Conservation (phyloP, 2,797 vertebrate species). For the Artibeus jamaicensis region DNA sequence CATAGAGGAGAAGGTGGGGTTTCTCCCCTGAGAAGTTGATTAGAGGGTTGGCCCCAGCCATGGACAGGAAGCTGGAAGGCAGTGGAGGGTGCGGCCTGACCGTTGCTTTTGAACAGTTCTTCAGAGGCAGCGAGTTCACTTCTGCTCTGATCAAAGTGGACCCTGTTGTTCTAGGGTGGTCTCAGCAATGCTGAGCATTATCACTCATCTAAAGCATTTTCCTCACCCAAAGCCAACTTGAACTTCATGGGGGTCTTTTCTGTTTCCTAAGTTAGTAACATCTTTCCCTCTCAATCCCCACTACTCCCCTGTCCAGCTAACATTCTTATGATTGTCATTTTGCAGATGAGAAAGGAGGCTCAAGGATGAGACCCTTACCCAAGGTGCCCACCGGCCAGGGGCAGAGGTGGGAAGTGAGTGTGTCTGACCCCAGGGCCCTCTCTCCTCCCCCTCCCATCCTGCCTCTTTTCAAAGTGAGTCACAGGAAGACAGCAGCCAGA, state of each 20-base stretch:
- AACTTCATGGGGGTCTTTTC: not conserved
- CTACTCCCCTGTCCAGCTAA: rapidly evolving
- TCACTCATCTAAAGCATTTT: rapidly evolving
- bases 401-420: not conserved
- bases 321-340: rapidly evolving
- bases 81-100: rapidly evolving
- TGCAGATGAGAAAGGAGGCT: not conserved
- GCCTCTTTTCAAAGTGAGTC: not conserved
- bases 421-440: rapidly evolving
- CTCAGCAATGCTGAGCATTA: rapidly evolving
- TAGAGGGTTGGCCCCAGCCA: not conserved
- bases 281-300: not conserved
- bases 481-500: not conserved
- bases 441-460: not conserved
- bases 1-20: rapidly evolving
- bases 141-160: not conserved
- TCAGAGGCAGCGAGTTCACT: not conserved
- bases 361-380: rapidly evolving
- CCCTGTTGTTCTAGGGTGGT: not conserved
- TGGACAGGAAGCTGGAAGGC: not conserved
- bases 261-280: too few relatives aligned
- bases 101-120: not conserved
- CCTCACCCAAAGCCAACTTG: not conserved
- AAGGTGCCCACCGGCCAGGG: not conserved
- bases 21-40: not conserved